Base-by-base conservation (phyloP, 2,113 vertebrate species). In the Coryphaenoides rupestris region DNA sequence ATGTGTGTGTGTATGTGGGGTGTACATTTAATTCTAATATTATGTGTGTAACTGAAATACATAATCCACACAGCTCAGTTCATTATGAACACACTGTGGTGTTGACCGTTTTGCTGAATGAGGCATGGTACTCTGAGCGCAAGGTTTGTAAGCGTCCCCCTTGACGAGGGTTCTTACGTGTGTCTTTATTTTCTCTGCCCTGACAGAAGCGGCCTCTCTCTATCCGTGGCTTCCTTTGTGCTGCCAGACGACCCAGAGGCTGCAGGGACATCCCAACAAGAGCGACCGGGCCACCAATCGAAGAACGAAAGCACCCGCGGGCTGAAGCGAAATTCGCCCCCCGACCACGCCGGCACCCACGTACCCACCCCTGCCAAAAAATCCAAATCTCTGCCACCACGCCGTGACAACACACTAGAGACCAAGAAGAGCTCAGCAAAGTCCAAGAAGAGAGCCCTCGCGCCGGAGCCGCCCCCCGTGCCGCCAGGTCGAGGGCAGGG, bases 291-390 rank as follows among this genome's bases (percentile, higher is more conserved):
- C 86, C 93, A 95, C 81, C 92, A 92, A 85, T 92, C 93, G 84
- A 96, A 94, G 87, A 95, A 91, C 77, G 95, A 98, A 86, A 91
- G 88, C 87, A 90, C 92, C 84, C 90, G 94, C 75, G 94, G 94
- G 83, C 88, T 96, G 68, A 99, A 99, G 85, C 92, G 96, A 86
- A 96, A 92, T 75, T 95, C 95, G 82, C 95, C 94, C 84, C 91
- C 94, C 74, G 96, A 98, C 88, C 93, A 93, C 88, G 95, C 92
- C 86, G 94, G 89, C 88, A 94, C 94, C 86, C 94, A 87, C 86
- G 94, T 92, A 81, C 92, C 94, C 68, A 94, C 92, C 87, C 94
- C 94, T 84, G 92, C 95, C 76, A 98, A 99, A 89, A 96, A 97
- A 81, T 84, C 95, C 80, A 98, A 95, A 95, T 92, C 92, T 60